A percentile compares a stretch with the other conserved stretches of the same genome.
Conservation (phyloP, 2,888 invertebrate species). For the Gnatocerus cornutus region DNA sequence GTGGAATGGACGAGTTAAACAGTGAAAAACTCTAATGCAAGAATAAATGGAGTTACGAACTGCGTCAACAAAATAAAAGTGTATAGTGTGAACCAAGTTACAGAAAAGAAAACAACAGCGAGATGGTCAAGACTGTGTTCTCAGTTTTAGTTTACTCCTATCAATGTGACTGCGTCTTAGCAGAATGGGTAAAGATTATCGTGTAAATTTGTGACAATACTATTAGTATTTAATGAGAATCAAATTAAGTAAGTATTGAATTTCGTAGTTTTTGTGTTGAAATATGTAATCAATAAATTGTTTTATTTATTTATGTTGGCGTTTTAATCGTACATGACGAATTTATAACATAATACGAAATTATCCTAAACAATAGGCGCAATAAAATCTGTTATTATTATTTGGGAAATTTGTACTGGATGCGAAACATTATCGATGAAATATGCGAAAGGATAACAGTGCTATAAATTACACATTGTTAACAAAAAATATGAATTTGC, state of each 20-base stretch:
- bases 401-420: background rate
- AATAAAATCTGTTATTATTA: background rate
- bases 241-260: slow-evolving; percentile 53
- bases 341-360: background rate
- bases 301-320: slow-evolving; percentile 61
- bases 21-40: slow-evolving; percentile 31
- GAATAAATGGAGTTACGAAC: slow-evolving; percentile 30
- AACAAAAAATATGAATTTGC: too few species aligned
- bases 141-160: slow-evolving; percentile 54
- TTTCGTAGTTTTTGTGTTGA: slow-evolving; percentile 56
- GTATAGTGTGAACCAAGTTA: slow-evolving; percentile 31
- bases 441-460: background rate
- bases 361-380: background rate
- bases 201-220: slow-evolving; percentile 66
- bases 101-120: slow-evolving; percentile 11
- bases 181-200: slow-evolving; percentile 46
- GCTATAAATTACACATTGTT: too few species aligned
- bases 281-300: slow-evolving; percentile 62
- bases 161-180: slow-evolving; percentile 55
- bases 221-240: slow-evolving; percentile 57
- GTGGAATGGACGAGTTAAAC: slow-evolving; percentile 26
- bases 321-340: slow-evolving; percentile 17
- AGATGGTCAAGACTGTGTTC: slow-evolving; percentile 27
- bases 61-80: slow-evolving; percentile 30
- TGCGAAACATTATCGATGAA: background rate